phyloP scores from a whole-genome alignment of 2,113 vertebrate genomes.

The Tamias sibiricus region DNA sequence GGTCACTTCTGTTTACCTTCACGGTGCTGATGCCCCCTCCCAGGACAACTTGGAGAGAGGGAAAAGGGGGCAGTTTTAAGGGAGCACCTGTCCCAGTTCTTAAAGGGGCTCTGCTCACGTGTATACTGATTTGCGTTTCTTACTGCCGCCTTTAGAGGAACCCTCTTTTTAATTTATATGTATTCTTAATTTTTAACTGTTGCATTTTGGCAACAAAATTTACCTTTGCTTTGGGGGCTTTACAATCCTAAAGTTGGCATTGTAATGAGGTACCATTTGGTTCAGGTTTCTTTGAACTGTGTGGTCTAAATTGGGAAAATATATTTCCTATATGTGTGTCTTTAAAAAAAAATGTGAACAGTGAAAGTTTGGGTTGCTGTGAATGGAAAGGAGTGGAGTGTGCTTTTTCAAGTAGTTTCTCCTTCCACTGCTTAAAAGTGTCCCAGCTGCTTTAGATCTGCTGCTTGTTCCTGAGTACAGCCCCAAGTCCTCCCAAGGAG shows the following conservation, averaged over 20 bases:
- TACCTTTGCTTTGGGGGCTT: slow-evolving; percentile 70
- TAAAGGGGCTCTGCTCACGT: slow-evolving; percentile 41
- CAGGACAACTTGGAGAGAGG: background rate
- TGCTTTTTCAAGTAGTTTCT: slow-evolving; percentile 9
- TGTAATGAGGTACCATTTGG: slow-evolving; percentile 63
- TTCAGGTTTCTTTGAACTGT: slow-evolving; percentile 71
- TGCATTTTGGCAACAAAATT: slow-evolving; percentile 82
- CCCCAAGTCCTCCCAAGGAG: background rate
- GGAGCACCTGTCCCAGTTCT: background rate
- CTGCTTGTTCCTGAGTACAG: background rate
- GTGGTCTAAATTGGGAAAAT: slow-evolving; percentile 65
- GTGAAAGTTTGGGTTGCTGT: slow-evolving; percentile 49
- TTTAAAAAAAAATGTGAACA: slow-evolving; percentile 68
- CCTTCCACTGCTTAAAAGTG: background rate
- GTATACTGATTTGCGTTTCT: slow-evolving; percentile 57
- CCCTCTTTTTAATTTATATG: slow-evolving; percentile 78
- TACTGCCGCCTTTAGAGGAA: slow-evolving; percentile 54
- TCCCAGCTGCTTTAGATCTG: background rate
- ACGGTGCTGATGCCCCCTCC: slow-evolving; percentile 68
- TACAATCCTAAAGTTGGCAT: slow-evolving; percentile 57
- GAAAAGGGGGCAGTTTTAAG: background rate
- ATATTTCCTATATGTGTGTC: slow-evolving; percentile 52
- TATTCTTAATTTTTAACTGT: slow-evolving; percentile 72
- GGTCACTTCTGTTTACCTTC: slow-evolving; percentile 75
- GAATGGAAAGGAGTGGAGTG: background rate